Evolutionary conservation across 2,113 vertebrate genomes (phyloP).

Genomic region (Oreochromis niloticus): DNA sequence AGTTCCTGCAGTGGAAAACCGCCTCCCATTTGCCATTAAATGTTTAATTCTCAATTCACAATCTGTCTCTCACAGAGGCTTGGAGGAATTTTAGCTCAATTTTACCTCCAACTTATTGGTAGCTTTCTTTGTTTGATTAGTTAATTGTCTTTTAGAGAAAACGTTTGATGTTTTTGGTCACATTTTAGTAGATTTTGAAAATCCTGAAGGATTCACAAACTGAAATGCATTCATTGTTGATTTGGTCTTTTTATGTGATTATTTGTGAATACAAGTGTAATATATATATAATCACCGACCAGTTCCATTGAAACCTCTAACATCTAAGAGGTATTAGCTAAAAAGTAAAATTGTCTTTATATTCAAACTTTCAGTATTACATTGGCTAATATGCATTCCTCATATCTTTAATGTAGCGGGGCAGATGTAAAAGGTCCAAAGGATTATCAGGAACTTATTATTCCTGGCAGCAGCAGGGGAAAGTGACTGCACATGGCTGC

Average conservation of each 20-base stretch:
- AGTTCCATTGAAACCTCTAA: not conserved
- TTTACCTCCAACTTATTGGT: not conserved
- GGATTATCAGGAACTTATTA: not conserved
- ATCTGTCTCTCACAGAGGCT: not conserved
- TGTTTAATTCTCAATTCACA: not conserved
- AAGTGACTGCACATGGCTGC: not conserved
- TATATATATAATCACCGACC: not conserved
- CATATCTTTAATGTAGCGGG: not conserved
- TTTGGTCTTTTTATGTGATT: not conserved
- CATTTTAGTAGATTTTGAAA: not conserved
- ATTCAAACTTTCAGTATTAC: not conserved
- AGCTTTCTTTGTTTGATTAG: not conserved
- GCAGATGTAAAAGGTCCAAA: not conserved
- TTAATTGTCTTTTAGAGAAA: not conserved
- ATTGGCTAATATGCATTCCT: not conserved
- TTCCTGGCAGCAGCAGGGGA: not conserved
- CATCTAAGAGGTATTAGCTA: not conserved
- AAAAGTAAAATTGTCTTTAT: not conserved
- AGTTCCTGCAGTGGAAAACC: not conserved
- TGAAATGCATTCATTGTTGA: not conserved
- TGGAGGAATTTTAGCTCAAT: not conserved
- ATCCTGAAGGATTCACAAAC: not conserved
- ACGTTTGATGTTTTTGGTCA: not conserved
- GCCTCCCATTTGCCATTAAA: not conserved
- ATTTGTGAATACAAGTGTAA: not conserved